phyloP scores from a whole-genome alignment of 1,140 invertebrate genomes.

The Grapholita molesta region DNA sequence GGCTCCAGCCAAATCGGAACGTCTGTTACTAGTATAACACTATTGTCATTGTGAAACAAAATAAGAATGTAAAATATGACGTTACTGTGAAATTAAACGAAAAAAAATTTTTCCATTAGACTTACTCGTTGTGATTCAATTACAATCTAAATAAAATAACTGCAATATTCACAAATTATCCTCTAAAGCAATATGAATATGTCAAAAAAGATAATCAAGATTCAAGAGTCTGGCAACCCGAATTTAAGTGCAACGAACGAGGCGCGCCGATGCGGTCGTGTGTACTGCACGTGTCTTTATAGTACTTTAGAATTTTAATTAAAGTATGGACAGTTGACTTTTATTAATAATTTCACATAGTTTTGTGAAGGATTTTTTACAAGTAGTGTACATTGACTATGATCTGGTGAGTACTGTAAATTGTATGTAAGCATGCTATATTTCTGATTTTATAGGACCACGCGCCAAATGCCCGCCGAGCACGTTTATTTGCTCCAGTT shows the following conservation, averaged over 20 bases:
- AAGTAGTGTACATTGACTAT: slow-evolving; percentile 22
- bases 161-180: too few species aligned
- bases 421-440: not conserved
- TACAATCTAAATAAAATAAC: too few species aligned
- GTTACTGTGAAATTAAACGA: too few species aligned
- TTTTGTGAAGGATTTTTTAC: not conserved
- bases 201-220: not conserved
- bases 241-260: slow-evolving; percentile 45
- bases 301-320: slow-evolving; percentile 22
- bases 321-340: slow-evolving; percentile 26
- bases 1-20: too few species aligned
- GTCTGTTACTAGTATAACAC: too few species aligned
- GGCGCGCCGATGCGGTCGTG: slow-evolving; percentile 39
- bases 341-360: slow-evolving; percentile 26
- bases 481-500: slow-evolving; percentile 28
- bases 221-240: slow-evolving; percentile 22
- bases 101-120: too few species aligned
- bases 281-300: slow-evolving; percentile 44
- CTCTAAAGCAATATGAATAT: too few species aligned
- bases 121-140: too few species aligned
- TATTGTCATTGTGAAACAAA: too few species aligned
- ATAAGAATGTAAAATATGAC: too few species aligned
- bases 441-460: slow-evolving; percentile 29
- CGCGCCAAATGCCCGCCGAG: slow-evolving; percentile 30
- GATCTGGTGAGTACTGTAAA: slow-evolving; percentile 37